Evolutionary conservation across 2,888 invertebrate species (phyloP).

Genomic region (Cecidostiba fungosa): DNA sequence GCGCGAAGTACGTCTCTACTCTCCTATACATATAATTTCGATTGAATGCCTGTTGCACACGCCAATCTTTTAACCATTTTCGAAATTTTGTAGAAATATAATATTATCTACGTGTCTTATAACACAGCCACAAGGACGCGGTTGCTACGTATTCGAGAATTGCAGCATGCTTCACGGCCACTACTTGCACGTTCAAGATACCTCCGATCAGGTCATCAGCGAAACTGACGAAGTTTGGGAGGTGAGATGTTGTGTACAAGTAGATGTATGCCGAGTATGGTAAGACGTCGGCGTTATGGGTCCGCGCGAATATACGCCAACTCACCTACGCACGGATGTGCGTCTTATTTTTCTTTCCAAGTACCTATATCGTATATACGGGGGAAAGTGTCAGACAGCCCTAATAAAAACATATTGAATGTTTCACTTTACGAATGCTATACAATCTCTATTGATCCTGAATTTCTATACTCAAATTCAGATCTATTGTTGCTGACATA

Average conservation of each 20-base stretch:
- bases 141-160: conserved; percentile 89
- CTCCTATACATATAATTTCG: too few relatives aligned
- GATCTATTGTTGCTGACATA: too few relatives aligned
- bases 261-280: background rate
- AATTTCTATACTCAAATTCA: too few relatives aligned
- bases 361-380: background rate
- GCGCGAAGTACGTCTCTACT: too few relatives aligned
- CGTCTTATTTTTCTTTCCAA: background rate
- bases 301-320: background rate
- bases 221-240: conserved; percentile 77
- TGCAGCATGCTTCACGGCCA: conserved; percentile 89
- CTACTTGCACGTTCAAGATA: conserved; percentile 84
- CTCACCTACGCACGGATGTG: background rate
- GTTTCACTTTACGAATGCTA: background rate
- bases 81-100: too few relatives aligned
- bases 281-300: background rate
- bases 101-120: background rate
- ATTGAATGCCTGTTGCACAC: too few relatives aligned
- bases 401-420: background rate
- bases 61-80: too few relatives aligned
- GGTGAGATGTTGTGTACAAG: conserved; percentile 2
- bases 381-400: background rate
- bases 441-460: background rate
- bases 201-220: conserved; percentile 78
- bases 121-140: conserved; percentile 85